phyloP scores from a whole-genome alignment of 2,888 invertebrate species.

The Pimpla rufipes region DNA sequence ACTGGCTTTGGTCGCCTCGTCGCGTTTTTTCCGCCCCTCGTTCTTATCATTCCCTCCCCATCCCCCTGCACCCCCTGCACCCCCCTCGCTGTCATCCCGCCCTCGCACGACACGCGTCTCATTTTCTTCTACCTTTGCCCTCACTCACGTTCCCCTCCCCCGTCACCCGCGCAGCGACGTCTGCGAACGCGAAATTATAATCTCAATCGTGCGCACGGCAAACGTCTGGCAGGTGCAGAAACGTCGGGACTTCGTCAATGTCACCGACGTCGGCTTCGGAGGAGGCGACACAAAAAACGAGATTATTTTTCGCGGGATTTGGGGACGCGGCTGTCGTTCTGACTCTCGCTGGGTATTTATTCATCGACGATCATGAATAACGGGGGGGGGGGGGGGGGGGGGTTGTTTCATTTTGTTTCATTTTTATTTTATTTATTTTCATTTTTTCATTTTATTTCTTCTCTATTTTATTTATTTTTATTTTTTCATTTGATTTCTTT shows the following conservation, averaged over 20 bases:
- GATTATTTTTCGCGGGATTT: not conserved
- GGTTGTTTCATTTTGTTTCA: too few species aligned
- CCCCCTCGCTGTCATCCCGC: too few species aligned
- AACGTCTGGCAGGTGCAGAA: not conserved
- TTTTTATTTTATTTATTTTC: not conserved
- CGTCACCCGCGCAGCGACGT: not conserved
- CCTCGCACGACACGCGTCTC: not conserved
- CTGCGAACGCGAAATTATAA: not conserved
- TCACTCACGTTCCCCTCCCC: not conserved
- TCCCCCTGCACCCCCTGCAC: too few species aligned
- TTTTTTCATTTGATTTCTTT: too few species aligned
- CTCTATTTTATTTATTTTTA: not conserved
- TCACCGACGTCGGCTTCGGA: not conserved
- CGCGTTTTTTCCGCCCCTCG: not conserved
- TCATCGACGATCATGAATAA: slow-evolving; percentile 32
- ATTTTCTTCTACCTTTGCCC: not conserved
- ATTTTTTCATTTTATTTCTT: too few species aligned
- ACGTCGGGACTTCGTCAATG: not conserved
- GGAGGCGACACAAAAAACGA: not conserved
- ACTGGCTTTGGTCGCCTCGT: not conserved
- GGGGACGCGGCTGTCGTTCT: not conserved
- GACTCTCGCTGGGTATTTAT: slow-evolving; percentile 10
- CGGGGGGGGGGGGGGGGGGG: too few species aligned
- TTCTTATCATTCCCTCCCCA: slow-evolving; percentile 5
- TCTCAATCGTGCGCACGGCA: not conserved